Evolutionary conservation across 2,113 vertebrate genomes (phyloP), one percentile per base, ranked within the genome.

Genomic region (Procapra przewalskii): DNA sequence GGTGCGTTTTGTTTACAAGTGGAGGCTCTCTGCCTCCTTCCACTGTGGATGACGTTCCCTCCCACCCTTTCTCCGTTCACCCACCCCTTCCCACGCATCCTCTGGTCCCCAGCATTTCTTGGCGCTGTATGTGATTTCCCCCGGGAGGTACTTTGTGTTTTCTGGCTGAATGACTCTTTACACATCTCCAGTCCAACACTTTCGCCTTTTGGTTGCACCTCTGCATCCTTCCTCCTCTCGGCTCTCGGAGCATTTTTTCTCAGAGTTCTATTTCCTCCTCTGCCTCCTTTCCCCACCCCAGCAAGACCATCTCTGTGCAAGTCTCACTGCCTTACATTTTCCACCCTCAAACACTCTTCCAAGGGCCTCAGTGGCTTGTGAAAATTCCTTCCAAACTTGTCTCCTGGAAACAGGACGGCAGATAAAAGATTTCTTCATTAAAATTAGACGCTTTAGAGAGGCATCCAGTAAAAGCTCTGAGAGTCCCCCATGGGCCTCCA

Each of bases 321-420:
- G 59, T 94, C 94, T 97, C 89, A 64, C 3, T 48, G 29, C 31
- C 97, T 94, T 48, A 10, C 27, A 52, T 98, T 97, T 98, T 98
- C 97, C 87, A 97, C 79, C 90, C 97, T 89, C 91, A 98, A 97
- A 94, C 48, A 50, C 10, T 3, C 88, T 96, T 98, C 84, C 95
- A 90, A 52, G 96, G 95, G 86, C 52, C 96, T 96, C 55, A 6
- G 94, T 96, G 97, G 97, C 75, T 62, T 95, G 96, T 97, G 97
- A 98, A 96, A 96, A 98, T 91, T 98, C 97, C 94, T 97, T 98
- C 97, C 96, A 91, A 92, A 97, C 95, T 31, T 31, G 86, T 97
- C 83, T 97, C 84, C 43, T 97, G 95, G 96, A 98, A 98, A 92
- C 71, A 92, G 95, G 91, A 94, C 86, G 52, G 90, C 95, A 97